Conservation (phyloP, 2,797 vertebrate genomes). For the Heliangelus exortis region DNA sequence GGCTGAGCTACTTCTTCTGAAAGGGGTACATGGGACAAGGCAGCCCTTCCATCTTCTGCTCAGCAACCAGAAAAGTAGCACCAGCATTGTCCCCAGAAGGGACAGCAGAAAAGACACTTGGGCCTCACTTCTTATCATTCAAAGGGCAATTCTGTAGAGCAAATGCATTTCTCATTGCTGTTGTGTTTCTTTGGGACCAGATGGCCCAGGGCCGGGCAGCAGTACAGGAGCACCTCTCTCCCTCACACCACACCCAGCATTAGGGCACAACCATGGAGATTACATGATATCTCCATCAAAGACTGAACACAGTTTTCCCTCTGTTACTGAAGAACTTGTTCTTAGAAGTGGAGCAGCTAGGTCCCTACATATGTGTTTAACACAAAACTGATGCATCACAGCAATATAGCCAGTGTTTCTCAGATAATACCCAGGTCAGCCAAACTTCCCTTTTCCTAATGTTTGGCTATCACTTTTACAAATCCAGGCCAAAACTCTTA, state of each 20-base stretch:
- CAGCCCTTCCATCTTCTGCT: not conserved
- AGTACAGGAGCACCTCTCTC: not conserved
- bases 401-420: not conserved
- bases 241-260: accelerated
- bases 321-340: not conserved
- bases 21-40: not conserved
- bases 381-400: not conserved
- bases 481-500: not conserved
- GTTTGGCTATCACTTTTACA: not conserved
- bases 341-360: not conserved
- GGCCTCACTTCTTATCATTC: not conserved
- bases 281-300: not conserved
- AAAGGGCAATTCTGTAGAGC: not conserved
- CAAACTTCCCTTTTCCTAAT: not conserved
- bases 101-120: not conserved
- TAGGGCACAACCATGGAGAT: not conserved
- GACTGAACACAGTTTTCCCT: not conserved
- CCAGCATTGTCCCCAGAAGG: not conserved
- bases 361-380: not conserved
- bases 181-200: not conserved
- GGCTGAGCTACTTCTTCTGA: not conserved
- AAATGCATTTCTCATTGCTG: not conserved
- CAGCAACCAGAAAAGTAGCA: not conserved
- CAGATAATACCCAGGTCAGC: not conserved
- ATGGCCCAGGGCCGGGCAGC: not conserved